Evolutionary conservation across 2,113 vertebrate species (phyloP).

Genomic region (Serilophus lunatus): DNA sequence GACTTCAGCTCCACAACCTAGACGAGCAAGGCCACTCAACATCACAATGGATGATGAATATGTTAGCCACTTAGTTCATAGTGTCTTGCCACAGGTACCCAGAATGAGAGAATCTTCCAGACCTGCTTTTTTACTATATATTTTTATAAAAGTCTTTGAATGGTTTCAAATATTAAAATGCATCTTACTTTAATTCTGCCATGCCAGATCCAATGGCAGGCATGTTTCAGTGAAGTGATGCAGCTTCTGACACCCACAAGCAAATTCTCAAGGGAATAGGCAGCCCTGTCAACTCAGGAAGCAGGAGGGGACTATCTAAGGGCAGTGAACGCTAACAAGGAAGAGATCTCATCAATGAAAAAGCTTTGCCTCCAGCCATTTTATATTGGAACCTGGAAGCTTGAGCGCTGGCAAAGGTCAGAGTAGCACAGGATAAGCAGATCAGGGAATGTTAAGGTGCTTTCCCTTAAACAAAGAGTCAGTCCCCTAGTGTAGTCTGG

Average conservation of each 20-base stretch:
- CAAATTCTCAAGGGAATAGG: not conserved
- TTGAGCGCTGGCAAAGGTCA: not conserved
- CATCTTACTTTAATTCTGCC: not conserved
- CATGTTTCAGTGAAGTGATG: not conserved
- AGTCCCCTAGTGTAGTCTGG: not conserved
- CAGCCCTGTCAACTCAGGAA: not conserved
- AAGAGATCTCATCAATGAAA: not conserved
- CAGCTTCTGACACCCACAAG: not conserved
- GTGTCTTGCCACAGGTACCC: not conserved
- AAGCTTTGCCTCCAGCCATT: not conserved
- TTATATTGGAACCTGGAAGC: not conserved
- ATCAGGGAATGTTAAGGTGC: not conserved
- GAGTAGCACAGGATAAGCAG: not conserved
- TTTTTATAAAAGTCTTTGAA: not conserved
- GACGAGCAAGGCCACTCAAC: not conserved
- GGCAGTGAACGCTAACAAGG: accelerated
- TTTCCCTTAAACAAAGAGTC: not conserved
- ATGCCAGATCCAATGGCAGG: not conserved
- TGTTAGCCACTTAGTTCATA: not conserved
- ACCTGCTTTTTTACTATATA: not conserved
- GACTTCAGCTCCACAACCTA: not conserved
- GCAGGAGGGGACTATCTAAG: not conserved
- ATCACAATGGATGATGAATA: not conserved
- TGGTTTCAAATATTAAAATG: not conserved
- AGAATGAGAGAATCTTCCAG: not conserved